Evolutionary conservation across 2,113 vertebrate species (phyloP), one percentile per base, ranked within the genome.

Genomic region (Pyrgilauda ruficollis): DNA sequence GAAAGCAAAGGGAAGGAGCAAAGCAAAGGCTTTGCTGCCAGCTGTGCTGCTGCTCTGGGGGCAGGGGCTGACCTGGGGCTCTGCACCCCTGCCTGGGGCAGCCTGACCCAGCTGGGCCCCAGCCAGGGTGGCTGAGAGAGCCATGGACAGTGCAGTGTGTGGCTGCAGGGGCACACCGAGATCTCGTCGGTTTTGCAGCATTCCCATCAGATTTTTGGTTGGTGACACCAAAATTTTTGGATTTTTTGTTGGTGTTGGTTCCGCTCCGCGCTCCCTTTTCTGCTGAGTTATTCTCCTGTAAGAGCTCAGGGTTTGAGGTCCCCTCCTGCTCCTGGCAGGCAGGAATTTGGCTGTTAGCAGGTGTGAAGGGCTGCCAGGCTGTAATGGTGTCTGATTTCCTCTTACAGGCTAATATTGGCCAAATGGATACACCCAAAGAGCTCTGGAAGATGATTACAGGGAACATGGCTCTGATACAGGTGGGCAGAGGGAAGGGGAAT

Each of bases 381-480:
- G 14, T 31, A 5, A 10, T 35, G 33, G 13, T 5, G 21, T 4
- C 19, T 2, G 3, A 1, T 94, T 39, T 90, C 59, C 35, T 88
- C 33, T 94, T 83, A 7, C 97, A 99, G 99, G 99, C 99, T 94
- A 99, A 99, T 72, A 99, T 99, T 75, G 99, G 99, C 86, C 99
- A 99, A 77, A 99, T 99, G 99, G 99, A 99, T 90, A 98, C 99
- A n/a, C 96, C 98, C 89, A 99, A 99, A 97, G 99, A 99, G 97
- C 99, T 99, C 98, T 99, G 99, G 99, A 98, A 97, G 96, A 99
- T 99, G 99, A 98, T 99, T 83, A 98, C 98, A 7, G 99, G 99
- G 78, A 99, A 99, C 97, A 98, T 99, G 97, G 99, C 99, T 56
- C 98, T 99, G 92, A 99, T 99, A 93, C 99, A 99, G 99, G 99